These are phyloP conservation scores for Megathymus violae DNA, from an alignment of 1,140 invertebrate genomes.

Conservation along the genomic window DNA sequence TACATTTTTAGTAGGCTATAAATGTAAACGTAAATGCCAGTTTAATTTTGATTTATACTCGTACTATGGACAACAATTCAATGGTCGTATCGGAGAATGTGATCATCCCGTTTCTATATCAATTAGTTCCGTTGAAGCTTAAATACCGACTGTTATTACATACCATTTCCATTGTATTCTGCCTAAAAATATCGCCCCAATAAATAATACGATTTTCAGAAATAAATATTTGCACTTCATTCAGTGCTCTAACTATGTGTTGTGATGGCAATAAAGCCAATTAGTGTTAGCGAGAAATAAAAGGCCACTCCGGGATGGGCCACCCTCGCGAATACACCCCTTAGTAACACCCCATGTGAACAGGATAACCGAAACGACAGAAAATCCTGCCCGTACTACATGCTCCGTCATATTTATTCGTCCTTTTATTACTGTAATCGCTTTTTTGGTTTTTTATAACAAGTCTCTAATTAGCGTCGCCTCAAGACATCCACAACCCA, in stretches of 20 bases:
- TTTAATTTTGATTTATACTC: too few relatives aligned
- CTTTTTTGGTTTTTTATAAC: too few relatives aligned
- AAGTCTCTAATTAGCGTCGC: too few relatives aligned
- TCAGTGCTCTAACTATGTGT: not conserved
- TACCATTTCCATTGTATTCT: not conserved
- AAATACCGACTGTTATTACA: not conserved
- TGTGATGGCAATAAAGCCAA: slow-evolving; percentile 4
- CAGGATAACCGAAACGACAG: not conserved
- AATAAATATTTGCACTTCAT: not conserved
- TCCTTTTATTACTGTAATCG: too few relatives aligned
- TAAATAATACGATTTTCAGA: not conserved
- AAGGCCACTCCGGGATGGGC: not conserved
- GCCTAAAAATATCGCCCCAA: not conserved
- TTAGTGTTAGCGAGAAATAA: slow-evolving; percentile 2
- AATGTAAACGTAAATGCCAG: too few relatives aligned
- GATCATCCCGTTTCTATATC: too few relatives aligned
- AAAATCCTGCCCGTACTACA: not conserved
- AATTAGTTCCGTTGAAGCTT: too few relatives aligned
- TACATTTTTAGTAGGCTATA: too few relatives aligned
- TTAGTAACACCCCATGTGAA: not conserved
- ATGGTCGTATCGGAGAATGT: too few relatives aligned
- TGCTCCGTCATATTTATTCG: too few relatives aligned
- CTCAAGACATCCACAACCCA: too few relatives aligned
- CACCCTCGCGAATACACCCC: not conserved
- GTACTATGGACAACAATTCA: too few relatives aligned